Evolutionary conservation across 2,888 invertebrate species (phyloP).

Genomic region (Cordilura impudica): DNA sequence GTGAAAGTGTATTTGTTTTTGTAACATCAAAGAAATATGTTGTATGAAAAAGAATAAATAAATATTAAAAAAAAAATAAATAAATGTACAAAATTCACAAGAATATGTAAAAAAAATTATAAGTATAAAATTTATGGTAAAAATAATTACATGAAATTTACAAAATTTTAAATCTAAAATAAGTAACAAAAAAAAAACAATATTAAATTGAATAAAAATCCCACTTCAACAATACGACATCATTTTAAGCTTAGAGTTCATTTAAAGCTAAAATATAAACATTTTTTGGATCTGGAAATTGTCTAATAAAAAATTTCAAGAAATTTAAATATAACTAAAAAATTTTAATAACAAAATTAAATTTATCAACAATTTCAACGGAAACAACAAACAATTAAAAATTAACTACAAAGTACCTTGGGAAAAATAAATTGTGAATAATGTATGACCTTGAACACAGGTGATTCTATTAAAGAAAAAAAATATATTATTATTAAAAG

Average conservation of each 20-base stretch:
- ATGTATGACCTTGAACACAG: slow-evolving; percentile 54
- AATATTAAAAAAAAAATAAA: background rate
- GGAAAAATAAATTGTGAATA: background rate
- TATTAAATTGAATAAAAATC: background rate
- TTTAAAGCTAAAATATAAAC: no score
- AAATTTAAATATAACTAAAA: background rate
- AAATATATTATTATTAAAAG: background rate
- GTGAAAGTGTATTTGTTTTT: background rate
- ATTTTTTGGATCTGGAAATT: no score
- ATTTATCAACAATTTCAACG: background rate
- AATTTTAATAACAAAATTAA: background rate
- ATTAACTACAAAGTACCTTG: slow-evolving; percentile 6
- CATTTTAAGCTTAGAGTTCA: no score
- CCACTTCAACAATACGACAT: no score
- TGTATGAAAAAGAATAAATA: background rate
- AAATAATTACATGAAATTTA: background rate
- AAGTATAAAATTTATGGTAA: no score
- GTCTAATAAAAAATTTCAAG: background rate
- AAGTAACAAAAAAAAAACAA: background rate
- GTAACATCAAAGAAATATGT: background rate
- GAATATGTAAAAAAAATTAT: background rate
- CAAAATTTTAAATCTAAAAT: background rate
- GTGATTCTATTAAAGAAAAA: slow-evolving; percentile 30
- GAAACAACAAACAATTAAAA: background rate
- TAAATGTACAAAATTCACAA: no score